These are phyloP conservation scores for Drosophila mimica DNA, from an alignment of 2,888 invertebrate genomes.

Conservation along the genomic window DNA sequence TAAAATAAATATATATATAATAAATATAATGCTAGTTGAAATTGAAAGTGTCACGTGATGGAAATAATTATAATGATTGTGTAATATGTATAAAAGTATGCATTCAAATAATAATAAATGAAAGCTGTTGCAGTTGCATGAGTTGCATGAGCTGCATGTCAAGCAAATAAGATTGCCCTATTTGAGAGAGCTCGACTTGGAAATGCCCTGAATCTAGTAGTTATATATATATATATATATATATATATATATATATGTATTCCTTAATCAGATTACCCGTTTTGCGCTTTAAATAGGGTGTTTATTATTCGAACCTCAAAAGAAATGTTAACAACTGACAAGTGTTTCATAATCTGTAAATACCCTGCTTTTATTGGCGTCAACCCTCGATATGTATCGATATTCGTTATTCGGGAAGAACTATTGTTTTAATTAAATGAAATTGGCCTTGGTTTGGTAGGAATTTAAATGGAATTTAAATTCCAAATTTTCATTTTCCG, in stretches of 20 bases:
- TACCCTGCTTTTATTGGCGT: not conserved
- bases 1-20: not conserved
- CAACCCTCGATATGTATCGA: not conserved
- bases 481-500: fast-evolving
- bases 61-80: conserved; percentile 6
- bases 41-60: not conserved
- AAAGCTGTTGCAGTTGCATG: not conserved
- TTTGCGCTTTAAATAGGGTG: not conserved
- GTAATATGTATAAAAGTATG: not conserved
- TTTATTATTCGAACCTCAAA: not conserved
- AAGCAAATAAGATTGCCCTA: not conserved
- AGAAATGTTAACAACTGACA: not conserved
- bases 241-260: too few relatives aligned
- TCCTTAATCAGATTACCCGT: not conserved
- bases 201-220: not conserved
- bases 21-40: not conserved
- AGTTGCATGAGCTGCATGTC: not conserved
- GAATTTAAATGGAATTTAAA: not conserved
- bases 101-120: not conserved
- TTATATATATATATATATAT: not conserved
- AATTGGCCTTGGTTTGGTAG: not conserved
- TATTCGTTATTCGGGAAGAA: not conserved
- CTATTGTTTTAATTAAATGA: not conserved
- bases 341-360: too few relatives aligned
- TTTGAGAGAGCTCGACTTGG: not conserved